These are phyloP conservation scores for Etheostoma perlongum DNA, from an alignment of 2,797 vertebrate genomes.

Conservation along the genomic window DNA sequence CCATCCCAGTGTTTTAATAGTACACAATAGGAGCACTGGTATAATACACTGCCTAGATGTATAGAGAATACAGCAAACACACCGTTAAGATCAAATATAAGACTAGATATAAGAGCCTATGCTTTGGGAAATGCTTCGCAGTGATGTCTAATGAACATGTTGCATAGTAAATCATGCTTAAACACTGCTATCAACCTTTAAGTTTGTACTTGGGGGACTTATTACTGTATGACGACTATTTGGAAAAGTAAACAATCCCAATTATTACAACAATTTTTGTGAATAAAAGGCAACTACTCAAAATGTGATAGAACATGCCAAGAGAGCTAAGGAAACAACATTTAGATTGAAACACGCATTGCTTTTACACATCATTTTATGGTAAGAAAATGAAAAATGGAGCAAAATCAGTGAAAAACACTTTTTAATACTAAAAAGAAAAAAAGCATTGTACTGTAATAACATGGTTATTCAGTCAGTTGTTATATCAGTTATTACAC, in stretches of 20 bases:
- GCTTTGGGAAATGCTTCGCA: background rate
- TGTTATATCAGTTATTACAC: background rate
- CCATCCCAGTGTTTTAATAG: background rate
- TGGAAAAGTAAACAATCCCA: background rate
- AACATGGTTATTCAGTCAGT: background rate
- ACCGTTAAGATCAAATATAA: background rate
- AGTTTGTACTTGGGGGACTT: background rate
- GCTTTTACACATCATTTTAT: background rate
- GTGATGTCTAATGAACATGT: background rate
- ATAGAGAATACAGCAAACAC: background rate
- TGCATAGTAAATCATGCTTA: background rate
- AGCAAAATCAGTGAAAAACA: background rate
- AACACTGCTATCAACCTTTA: background rate
- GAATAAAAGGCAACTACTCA: background rate
- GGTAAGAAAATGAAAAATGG: background rate
- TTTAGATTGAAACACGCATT: background rate
- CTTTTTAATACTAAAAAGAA: background rate
- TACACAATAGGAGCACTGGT: background rate
- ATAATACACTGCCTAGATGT: background rate
- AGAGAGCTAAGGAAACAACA: background rate
- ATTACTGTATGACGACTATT: background rate
- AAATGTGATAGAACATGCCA: background rate
- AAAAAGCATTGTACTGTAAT: background rate
- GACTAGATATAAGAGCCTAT: background rate
- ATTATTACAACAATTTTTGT: background rate